Conservation (phyloP, 2,113 vertebrate genomes). For the Agelaius tricolor region DNA sequence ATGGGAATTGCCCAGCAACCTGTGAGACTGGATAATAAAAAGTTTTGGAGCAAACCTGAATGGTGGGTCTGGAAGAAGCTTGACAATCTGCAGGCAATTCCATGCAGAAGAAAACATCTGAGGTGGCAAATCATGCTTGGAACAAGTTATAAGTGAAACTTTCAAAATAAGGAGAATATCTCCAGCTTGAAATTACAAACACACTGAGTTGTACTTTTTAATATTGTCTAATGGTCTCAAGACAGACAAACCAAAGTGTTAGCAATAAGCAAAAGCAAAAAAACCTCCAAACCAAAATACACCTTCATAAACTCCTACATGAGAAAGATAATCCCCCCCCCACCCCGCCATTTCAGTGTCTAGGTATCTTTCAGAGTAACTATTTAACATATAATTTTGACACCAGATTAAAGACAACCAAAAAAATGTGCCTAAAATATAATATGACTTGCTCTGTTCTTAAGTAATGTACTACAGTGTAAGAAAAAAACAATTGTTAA, state of each 20-base stretch:
- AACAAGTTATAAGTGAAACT: background rate
- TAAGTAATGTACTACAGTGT: background rate
- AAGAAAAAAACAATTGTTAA: background rate
- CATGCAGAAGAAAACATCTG: background rate
- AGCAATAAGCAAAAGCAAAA: background rate
- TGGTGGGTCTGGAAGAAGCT: background rate
- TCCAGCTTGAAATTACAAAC: background rate
- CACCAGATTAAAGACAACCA: background rate
- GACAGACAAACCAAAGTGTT: background rate
- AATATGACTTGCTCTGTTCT: background rate
- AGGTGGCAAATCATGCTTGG: background rate
- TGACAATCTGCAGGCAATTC: background rate
- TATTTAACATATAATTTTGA: slow-evolving; percentile 30
- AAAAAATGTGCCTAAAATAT: background rate
- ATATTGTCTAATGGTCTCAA: background rate
- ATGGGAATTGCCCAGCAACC: background rate
- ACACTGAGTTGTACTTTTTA: background rate
- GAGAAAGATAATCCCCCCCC: background rate
- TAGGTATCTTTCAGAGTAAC: background rate
- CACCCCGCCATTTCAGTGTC: background rate
- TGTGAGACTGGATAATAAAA: background rate
- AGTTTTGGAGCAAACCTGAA: background rate
- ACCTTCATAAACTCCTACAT: background rate
- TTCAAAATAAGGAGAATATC: background rate
- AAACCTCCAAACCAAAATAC: background rate